Base-by-base conservation (phyloP, 2,888 invertebrate species). In the Nematopogon swammerdamellus region DNA sequence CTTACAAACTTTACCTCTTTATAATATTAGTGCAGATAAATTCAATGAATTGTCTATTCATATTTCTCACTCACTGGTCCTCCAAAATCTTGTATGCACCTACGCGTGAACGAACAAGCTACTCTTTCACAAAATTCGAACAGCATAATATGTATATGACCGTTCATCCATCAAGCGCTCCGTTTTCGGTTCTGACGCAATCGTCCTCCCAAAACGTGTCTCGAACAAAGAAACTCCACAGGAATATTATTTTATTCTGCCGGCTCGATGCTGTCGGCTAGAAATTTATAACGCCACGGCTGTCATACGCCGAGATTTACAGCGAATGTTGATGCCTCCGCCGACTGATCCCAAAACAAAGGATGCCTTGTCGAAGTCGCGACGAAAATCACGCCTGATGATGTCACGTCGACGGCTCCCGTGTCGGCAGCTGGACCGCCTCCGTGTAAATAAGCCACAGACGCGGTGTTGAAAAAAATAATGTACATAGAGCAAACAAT, bases 281-380 rank as follows among this genome's bases (percentile, higher is more conserved):
- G 62, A 65, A 36, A 66, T 67, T 70, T 66, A 66, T 67, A 36
- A 64, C 59, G 63, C 66, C 62, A 63, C 62, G 67, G 61, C 63
- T 76, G 77, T 72, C 77, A 71, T 59, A 61, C 55, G 56, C 51
- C 52, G 60, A 68, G 71, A 79, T 79, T 76, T 77, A 77, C 70
- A 65, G 64, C 67, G 63, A 63, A 62, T 67, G 70, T 72, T 4
- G 25, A n/a, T n/a, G n/a, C n/a, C n/a, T n/a, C n/a, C 11, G 36
- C n/a, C 36, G 70, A 68, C 68, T 67, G 58, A 59, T 61, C 59
- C 59, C 58, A 63, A 70, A 65, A 77, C 75, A 79, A 77, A 76
- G 76, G 59, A 62, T 4, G 61, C 66, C 60, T 70, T 74, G 70
- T 73, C 59, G 61, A 63, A 65, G 61, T 65, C 60, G 70, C 74